These are phyloP conservation scores for Eupelmus urozonus DNA, from an alignment of 2,888 invertebrate species.

Conservation along the genomic window DNA sequence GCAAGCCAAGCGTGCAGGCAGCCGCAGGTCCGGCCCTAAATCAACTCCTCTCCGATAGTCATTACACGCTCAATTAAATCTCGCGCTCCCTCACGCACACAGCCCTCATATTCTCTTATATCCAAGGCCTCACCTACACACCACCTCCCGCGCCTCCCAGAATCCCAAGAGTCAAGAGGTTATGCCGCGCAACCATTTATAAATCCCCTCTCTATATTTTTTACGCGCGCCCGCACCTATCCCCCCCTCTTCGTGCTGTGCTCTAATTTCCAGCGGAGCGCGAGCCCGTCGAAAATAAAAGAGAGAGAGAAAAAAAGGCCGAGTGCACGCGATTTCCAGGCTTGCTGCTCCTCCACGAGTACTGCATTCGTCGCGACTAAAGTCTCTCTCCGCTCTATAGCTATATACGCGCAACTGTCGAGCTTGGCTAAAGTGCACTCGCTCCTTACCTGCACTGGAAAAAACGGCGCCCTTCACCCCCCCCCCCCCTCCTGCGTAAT, in stretches of 20 bases:
- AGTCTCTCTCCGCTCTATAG: no score
- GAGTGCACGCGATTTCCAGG: slow-evolving; percentile 47
- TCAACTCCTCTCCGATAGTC: slow-evolving; percentile 49
- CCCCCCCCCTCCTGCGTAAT: slow-evolving; percentile 41
- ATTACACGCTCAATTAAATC: slow-evolving; percentile 55
- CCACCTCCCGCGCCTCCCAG: neutral
- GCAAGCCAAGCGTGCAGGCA: no score
- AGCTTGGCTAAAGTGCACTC: slow-evolving; percentile 30
- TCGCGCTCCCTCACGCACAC: slow-evolving; percentile 24
- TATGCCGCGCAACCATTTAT: neutral
- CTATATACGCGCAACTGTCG: slow-evolving; percentile 18
- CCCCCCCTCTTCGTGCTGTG: neutral
- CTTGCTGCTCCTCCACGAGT: slow-evolving; percentile 20
- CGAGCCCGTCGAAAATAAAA: neutral
- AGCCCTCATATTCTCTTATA: slow-evolving; percentile 11
- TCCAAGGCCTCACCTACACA: neutral
- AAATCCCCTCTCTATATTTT: neutral
- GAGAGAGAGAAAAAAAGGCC: neutral
- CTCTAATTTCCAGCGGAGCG: slow-evolving; percentile 40
- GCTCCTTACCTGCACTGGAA: neutral
- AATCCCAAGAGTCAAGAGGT: slow-evolving; percentile 1
- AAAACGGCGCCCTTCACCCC: slow-evolving; percentile 20
- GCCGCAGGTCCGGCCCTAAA: slow-evolving; percentile 54
- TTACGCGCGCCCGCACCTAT: neutral
- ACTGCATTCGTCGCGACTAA: slow-evolving; percentile 48